Conservation (phyloP, 2,797 vertebrate species). For the Microctenopoma steveboyesi region DNA sequence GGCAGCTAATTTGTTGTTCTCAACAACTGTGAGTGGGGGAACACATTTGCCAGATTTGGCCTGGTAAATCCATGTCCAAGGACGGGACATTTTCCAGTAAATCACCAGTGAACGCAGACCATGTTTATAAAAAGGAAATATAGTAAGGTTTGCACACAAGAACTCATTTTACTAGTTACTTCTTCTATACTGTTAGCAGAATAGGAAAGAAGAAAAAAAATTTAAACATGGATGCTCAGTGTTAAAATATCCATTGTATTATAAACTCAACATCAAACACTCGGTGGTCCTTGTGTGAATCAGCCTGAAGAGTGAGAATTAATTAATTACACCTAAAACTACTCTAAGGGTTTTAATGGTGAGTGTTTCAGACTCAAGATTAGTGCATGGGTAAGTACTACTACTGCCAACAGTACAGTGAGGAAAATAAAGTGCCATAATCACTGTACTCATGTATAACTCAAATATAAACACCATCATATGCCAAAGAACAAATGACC, state of each 20-base stretch:
- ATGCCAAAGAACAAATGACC: conserved; percentile 10
- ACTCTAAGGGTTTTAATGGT: background rate
- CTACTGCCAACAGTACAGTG: too few species aligned
- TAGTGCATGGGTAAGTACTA: too few species aligned
- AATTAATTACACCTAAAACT: background rate
- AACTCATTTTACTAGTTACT: background rate
- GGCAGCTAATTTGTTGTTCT: conserved; percentile 43
- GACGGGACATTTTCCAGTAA: conserved; percentile 14
- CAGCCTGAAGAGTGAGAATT: conserved; percentile 15
- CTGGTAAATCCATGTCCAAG: conserved; percentile 6
- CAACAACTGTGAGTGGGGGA: background rate
- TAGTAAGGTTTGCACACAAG: background rate
- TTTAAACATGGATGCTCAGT: conserved; percentile 15
- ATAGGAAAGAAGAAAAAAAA: background rate
- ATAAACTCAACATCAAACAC: conserved; percentile 43
- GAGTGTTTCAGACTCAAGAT: background rate
- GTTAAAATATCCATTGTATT: conserved; percentile 20
- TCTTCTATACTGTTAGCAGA: conserved; percentile 9
- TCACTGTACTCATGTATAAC: background rate
- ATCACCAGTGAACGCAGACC: background rate
- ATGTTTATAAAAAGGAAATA: background rate
- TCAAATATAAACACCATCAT: background rate
- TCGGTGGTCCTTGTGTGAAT: conserved; percentile 11
- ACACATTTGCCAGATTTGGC: conserved; percentile 27
- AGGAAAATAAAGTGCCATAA: conserved; percentile 1